Evolutionary conservation across 1,140 invertebrate genomes (phyloP).

Genomic region (Euura saliciscinereae): DNA sequence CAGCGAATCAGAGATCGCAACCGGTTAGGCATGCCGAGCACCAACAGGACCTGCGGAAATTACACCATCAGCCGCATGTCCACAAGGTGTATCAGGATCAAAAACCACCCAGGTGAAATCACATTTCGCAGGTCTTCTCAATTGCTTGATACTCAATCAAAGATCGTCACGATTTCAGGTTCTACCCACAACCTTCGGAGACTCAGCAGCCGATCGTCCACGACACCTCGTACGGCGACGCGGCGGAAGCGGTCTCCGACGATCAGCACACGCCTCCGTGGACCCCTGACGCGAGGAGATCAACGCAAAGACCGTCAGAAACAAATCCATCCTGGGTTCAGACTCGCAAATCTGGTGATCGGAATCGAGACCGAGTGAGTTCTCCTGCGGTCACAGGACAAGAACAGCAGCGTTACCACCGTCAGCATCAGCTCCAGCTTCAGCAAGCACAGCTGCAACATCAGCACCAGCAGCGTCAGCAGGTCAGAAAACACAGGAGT

Average conservation of each 20-base stretch:
- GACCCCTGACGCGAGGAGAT: slow-evolving; percentile 33
- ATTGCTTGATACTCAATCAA: background rate
- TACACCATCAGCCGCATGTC: background rate
- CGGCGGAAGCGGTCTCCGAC: background rate
- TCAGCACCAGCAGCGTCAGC: slow-evolving; percentile 8
- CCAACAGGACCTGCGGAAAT: slow-evolving; percentile 22
- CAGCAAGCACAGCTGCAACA: background rate
- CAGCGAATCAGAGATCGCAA: background rate
- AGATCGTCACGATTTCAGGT: background rate
- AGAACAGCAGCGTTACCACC: background rate
- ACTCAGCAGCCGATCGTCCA: background rate
- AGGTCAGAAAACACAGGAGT: background rate
- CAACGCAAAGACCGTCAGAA: slow-evolving; percentile 2
- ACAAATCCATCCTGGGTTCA: background rate
- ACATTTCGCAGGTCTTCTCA: background rate
- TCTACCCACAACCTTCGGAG: background rate
- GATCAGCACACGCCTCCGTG: slow-evolving; percentile 22
- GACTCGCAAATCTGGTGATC: background rate
- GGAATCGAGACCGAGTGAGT: background rate
- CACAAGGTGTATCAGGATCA: slow-evolving; percentile 3
- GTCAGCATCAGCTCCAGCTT: background rate
- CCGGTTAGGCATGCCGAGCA: slow-evolving; percentile 14
- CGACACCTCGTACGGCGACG: slow-evolving; percentile 11
- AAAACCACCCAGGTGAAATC: background rate
- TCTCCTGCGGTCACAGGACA: background rate